A percentile compares a stretch with the other conserved stretches of the same genome.
phyloP scores from a whole-genome alignment of 1,140 invertebrate species.

The Sinella curviseta region DNA sequence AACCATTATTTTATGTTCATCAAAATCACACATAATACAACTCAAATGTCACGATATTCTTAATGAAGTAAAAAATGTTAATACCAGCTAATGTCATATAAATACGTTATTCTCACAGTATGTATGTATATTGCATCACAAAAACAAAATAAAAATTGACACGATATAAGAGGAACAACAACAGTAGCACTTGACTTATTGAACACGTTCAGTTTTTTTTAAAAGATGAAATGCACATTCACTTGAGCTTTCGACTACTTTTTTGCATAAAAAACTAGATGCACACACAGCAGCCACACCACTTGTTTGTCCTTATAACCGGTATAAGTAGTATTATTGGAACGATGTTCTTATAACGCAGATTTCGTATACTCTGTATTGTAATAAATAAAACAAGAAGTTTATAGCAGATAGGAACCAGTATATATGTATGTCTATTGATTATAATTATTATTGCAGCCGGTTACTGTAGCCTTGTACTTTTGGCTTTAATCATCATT shows the following conservation, averaged over 20 bases:
- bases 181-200: constrained; percentile 16
- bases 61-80: no score
- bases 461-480: neutral
- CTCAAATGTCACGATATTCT: no score
- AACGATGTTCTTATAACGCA: no score
- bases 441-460: neutral
- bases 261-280: constrained; percentile 3
- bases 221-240: neutral
- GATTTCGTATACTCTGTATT: no score
- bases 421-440: neutral
- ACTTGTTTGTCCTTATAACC: no score
- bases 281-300: neutral
- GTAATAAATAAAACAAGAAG: neutral
- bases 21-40: no score
- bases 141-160: neutral
- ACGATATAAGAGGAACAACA: no score
- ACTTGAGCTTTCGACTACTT: neutral
- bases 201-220: neutral
- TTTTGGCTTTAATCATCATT: neutral
- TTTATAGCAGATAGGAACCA: neutral
- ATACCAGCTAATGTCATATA: no score
- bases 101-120: no score
- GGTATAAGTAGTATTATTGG: no score
- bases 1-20: no score
- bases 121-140: neutral